Evolutionary conservation across 2,797 vertebrate genomes (phyloP).

Genomic region (Notoglanidium macrostoma): DNA sequence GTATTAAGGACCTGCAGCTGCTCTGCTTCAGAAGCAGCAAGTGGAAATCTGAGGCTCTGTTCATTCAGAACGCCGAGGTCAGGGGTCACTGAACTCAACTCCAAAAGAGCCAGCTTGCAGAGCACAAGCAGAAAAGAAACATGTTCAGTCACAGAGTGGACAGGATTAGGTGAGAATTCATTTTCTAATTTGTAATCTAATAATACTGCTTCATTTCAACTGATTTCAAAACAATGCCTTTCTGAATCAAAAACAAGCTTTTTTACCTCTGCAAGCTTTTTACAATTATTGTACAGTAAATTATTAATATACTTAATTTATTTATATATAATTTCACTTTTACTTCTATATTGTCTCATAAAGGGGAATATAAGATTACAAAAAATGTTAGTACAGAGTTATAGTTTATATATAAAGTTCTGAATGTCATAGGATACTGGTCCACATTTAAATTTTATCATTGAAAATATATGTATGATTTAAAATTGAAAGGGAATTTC

Average conservation of each 20-base stretch:
- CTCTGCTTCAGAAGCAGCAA: slow-evolving; percentile 70
- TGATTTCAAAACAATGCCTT: neutral
- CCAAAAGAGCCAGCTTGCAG: slow-evolving; percentile 71
- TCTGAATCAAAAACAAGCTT: neutral
- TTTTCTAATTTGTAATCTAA: neutral
- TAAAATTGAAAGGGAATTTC: neutral
- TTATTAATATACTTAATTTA: neutral
- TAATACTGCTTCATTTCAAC: neutral
- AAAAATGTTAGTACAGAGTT: neutral
- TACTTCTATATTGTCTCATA: neutral
- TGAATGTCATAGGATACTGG: neutral
- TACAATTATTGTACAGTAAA: neutral
- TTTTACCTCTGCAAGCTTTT: neutral
- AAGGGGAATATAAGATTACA: neutral
- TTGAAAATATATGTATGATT: neutral
- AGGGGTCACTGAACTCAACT: slow-evolving; percentile 74
- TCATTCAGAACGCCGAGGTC: slow-evolving; percentile 80
- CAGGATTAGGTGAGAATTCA: neutral
- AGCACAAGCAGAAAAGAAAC: slow-evolving; percentile 10
- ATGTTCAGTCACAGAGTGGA: neutral
- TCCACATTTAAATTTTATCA: slow-evolving; percentile 2
- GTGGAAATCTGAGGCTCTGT: slow-evolving; percentile 67
- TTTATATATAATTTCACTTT: neutral
- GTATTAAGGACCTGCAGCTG: slow-evolving; percentile 73
- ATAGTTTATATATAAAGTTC: neutral